A percentile compares a stretch with the other conserved stretches of the same genome.
Evolutionary conservation across 2,797 vertebrate genomes (phyloP).

Genomic region (Diglossa cyanea): DNA sequence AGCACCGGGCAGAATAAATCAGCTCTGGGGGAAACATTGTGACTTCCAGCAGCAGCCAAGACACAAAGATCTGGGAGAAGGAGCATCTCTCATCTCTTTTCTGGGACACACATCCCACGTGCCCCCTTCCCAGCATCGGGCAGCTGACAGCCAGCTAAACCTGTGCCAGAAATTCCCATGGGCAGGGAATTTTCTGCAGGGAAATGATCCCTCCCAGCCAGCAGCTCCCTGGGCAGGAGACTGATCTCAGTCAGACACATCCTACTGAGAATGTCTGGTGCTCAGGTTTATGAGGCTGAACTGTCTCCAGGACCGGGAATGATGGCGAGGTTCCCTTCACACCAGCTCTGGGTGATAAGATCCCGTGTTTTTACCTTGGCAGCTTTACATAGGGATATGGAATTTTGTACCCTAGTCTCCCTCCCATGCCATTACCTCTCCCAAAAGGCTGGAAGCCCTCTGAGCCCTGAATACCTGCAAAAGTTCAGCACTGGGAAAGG

Average conservation of each 20-base stretch:
- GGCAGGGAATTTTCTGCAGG: not conserved
- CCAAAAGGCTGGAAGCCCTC: not conserved
- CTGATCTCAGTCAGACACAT: not conserved
- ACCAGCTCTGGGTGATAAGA: not conserved
- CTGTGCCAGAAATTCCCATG: not conserved
- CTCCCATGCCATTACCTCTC: not conserved
- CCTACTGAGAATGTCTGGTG: not conserved
- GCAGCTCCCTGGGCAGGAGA: not conserved
- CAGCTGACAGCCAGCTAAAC: not conserved
- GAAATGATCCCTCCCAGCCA: not conserved
- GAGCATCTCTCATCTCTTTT: not conserved
- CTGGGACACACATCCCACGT: fast-evolving
- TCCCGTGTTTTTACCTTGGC: not conserved
- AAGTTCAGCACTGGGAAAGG: not conserved
- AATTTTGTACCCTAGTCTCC: not conserved
- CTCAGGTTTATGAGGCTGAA: not conserved
- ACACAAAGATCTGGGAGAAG: not conserved
- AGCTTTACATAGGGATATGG: not conserved
- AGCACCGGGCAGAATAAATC: not conserved
- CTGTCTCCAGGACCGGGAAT: not conserved
- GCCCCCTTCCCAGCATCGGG: not conserved
- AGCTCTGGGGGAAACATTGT: not conserved
- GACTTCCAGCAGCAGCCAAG: slow-evolving; percentile 8
- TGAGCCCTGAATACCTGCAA: not conserved
- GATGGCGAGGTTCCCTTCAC: fast-evolving